Percentiles rank a stretch among this genome's conserved stretches.
Evolutionary conservation across 2,113 vertebrate species (phyloP).

Genomic region (Castor canadensis): DNA sequence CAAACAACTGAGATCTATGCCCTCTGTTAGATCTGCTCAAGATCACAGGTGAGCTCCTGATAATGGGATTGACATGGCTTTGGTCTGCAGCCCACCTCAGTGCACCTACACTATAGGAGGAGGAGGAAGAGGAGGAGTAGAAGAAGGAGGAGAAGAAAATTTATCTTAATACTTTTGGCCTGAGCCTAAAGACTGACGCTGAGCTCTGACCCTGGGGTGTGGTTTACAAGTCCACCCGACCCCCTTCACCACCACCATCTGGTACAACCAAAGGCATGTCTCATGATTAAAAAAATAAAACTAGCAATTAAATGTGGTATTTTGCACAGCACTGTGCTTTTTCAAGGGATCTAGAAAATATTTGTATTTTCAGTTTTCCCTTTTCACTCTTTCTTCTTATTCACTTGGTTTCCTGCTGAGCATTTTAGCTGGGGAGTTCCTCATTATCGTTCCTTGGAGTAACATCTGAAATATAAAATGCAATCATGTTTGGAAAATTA

Average conservation of each 20-base stretch:
- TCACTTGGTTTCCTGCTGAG: constrained; percentile 29
- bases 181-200: neutral
- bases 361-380: constrained; percentile 48
- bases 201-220: neutral
- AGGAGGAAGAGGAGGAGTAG: neutral
- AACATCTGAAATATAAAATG: constrained; percentile 39
- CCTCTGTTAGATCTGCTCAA: neutral
- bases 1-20: neutral
- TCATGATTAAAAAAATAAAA: neutral
- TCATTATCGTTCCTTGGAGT: constrained; percentile 1
- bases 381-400: neutral
- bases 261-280: neutral
- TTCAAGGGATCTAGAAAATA: constrained; percentile 51
- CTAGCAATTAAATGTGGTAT: constrained; percentile 37
- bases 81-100: accelerated
- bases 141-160: neutral
- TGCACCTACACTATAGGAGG: neutral
- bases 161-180: neutral
- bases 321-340: constrained; percentile 65
- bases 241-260: constrained; percentile 1
- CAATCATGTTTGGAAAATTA: constrained; percentile 55
- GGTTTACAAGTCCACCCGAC: constrained; percentile 51
- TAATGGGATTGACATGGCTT: accelerated
- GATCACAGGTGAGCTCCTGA: neutral
- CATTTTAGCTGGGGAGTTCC: neutral